Percentiles rank a stretch among this genome's conserved stretches.
phyloP scores from a whole-genome alignment of 2,888 invertebrate genomes.

The Napeogenes inachia region DNA sequence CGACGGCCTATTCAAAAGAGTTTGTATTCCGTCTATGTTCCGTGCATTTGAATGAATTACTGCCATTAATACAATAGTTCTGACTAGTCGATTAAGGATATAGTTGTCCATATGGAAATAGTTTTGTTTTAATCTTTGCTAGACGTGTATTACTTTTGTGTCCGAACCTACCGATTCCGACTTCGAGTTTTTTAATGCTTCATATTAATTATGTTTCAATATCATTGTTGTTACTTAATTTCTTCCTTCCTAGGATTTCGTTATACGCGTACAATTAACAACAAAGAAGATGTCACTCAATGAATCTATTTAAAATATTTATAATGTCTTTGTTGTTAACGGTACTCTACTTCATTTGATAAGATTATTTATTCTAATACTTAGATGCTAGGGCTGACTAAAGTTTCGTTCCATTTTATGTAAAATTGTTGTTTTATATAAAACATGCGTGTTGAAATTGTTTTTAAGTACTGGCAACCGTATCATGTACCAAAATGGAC shows the following conservation, averaged over 20 bases:
- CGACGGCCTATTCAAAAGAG: conserved; percentile 30
- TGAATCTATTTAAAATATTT: conserved; percentile 11
- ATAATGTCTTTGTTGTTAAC: conserved; percentile 28
- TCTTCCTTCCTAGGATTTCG: conserved; percentile 69
- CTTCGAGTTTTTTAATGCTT: neutral
- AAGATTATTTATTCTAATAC: conserved; percentile 57
- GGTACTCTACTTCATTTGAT: conserved; percentile 27
- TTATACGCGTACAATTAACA: conserved; percentile 56
- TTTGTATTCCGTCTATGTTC: conserved; percentile 62
- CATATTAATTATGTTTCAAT: conserved; percentile 8
- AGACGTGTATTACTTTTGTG: conserved; percentile 7
- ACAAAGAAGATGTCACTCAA: conserved; percentile 23
- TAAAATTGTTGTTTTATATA: conserved; percentile 70
- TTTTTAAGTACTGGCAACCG: conserved; percentile 43
- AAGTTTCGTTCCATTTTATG: conserved; percentile 71
- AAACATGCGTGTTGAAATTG: conserved; percentile 66
- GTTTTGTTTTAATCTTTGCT: conserved; percentile 11
- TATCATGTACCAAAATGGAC: conserved; percentile 34
- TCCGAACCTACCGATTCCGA: conserved; percentile 12
- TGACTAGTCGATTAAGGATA: conserved; percentile 36
- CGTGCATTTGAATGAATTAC: conserved; percentile 63
- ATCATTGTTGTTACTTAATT: conserved; percentile 29
- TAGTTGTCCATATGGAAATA: conserved; percentile 12
- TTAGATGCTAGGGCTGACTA: conserved; percentile 47
- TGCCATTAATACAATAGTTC: conserved; percentile 52